Percentiles rank a stretch among this genome's conserved stretches.
Evolutionary conservation across 2,113 vertebrate species (phyloP).

Genomic region (Bubo scandiacus): DNA sequence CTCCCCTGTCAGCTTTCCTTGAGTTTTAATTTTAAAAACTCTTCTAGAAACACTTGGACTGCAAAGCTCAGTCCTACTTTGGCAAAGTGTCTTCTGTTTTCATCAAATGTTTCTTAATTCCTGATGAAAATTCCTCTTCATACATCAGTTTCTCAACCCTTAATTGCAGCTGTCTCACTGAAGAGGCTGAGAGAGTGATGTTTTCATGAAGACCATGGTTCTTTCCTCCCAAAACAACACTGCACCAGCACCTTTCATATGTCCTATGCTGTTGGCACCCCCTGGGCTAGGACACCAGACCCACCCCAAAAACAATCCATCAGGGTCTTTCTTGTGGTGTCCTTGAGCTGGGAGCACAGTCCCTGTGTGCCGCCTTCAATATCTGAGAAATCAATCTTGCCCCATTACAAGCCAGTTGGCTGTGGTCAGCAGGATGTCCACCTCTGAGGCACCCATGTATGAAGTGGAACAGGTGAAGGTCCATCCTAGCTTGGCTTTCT

Average conservation of each 20-base stretch:
- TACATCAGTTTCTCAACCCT: neutral
- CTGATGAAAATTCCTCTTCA: neutral
- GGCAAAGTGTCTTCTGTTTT: neutral
- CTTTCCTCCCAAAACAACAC: neutral
- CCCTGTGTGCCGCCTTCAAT: no score
- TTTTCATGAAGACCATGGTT: neutral
- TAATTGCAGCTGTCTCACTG: neutral
- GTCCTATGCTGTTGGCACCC: neutral
- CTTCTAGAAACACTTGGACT: neutral
- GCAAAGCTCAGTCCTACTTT: neutral
- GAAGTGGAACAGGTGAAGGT: neutral
- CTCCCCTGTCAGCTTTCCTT: neutral
- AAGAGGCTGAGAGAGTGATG: neutral
- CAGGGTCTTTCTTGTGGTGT: neutral
- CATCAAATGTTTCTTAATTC: neutral
- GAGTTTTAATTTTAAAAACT: neutral
- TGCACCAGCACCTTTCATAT: neutral
- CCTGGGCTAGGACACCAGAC: neutral
- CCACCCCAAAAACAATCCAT: neutral
- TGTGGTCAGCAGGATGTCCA: neutral
- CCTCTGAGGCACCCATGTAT: rapidly evolving
- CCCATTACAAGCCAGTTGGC: neutral
- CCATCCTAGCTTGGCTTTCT: neutral
- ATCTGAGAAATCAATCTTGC: neutral
- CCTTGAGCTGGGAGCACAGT: neutral